Evolutionary conservation across 2,888 invertebrate species (phyloP).

Genomic region (Hypolimnas misippus): DNA sequence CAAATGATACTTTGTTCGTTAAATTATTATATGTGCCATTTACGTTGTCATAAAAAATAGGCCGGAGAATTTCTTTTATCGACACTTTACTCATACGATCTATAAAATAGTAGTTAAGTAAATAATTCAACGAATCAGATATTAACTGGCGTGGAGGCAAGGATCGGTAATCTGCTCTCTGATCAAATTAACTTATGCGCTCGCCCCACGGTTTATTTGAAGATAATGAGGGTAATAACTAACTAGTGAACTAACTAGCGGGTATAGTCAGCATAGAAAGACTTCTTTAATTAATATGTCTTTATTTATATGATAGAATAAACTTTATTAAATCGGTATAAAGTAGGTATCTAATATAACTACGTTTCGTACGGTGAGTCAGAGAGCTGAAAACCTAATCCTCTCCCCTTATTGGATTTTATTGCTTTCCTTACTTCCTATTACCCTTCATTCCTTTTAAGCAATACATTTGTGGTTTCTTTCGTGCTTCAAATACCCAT

Average conservation of each 20-base stretch:
- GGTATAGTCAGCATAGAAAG: slow-evolving; percentile 59
- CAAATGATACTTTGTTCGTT: too few relatives aligned
- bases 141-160: slow-evolving; percentile 60
- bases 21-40: slow-evolving; percentile 10
- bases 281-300: too few relatives aligned
- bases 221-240: slow-evolving; percentile 69
- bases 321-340: too few relatives aligned
- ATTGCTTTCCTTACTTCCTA: too few relatives aligned
- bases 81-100: slow-evolving; percentile 24
- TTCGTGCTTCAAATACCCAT: too few relatives aligned
- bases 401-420: too few relatives aligned
- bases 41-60: slow-evolving; percentile 2
- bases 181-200: slow-evolving; percentile 71
- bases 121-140: slow-evolving; percentile 71
- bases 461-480: too few relatives aligned
- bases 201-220: slow-evolving; percentile 63
- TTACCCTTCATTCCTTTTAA: too few relatives aligned
- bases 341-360: too few relatives aligned
- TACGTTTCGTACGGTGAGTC: too few relatives aligned
- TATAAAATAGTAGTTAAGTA: slow-evolving; percentile 58
- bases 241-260: slow-evolving; percentile 51
- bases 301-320: too few relatives aligned
- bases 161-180: slow-evolving; percentile 57
- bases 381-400: too few relatives aligned
- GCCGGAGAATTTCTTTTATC: slow-evolving; percentile 13